A percentile compares a stretch with the other conserved stretches of the same genome.
Conservation (phyloP, 2,797 vertebrate species). For the Spondyliosoma cantharus region DNA sequence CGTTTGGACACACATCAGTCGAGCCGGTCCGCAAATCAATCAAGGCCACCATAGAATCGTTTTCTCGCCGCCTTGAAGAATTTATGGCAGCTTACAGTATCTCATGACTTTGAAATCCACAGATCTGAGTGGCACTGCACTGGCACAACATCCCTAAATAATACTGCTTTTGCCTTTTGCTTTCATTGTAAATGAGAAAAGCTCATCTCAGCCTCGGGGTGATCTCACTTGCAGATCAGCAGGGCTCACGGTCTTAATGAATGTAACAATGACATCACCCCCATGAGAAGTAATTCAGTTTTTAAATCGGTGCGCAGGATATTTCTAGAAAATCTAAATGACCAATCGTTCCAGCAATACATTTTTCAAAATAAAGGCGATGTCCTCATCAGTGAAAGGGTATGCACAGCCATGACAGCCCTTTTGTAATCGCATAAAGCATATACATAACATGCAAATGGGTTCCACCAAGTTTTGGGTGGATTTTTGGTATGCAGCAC, state of each 20-base stretch:
- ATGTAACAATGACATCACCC: conserved; percentile 48
- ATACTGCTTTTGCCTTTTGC: conserved; percentile 22
- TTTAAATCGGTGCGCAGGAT: conserved; percentile 28
- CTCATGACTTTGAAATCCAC: conserved; percentile 70
- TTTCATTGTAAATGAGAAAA: conserved; percentile 48
- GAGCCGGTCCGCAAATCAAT: conserved; percentile 72
- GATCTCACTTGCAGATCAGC: conserved; percentile 46
- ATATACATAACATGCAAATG: neutral
- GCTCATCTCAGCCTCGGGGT: conserved; percentile 26
- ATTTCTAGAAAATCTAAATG: conserved; percentile 17
- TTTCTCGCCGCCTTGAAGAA: conserved; percentile 58
- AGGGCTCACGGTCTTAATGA: conserved; percentile 35
- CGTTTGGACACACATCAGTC: conserved; percentile 75
- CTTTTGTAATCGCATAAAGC: neutral
- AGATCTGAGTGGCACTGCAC: conserved; percentile 51
- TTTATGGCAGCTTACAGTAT: conserved; percentile 64
- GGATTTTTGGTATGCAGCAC: too few relatives aligned
- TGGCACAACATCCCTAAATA: conserved; percentile 50
- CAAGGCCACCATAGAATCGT: conserved; percentile 62
- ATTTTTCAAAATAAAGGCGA: conserved; percentile 4
- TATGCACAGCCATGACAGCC: neutral
- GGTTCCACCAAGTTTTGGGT: neutral
- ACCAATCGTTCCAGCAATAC: neutral
- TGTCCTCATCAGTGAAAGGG: neutral
- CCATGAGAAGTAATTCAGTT: conserved; percentile 46